Base-by-base conservation (phyloP, 2,888 invertebrate species). In the Agelastica alni region DNA sequence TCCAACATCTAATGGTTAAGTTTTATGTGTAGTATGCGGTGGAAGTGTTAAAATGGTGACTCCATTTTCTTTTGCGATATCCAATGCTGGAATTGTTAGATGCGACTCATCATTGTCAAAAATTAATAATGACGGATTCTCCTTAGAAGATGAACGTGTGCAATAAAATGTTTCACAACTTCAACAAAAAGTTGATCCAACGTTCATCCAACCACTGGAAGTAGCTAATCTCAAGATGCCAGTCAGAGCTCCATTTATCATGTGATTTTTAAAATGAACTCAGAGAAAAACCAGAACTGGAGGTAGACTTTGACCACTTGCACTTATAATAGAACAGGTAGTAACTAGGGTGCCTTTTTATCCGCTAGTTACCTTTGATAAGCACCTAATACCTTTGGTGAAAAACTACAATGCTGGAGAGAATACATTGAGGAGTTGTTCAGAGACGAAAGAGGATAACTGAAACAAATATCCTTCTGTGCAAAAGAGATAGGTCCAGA, bases 381-480 rank as follows among this genome's bases (percentile, higher is more conserved):
- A 17, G 26, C 44, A 44, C 26, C 49, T 58, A 13, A 22, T n/a
- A 9, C 53, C 53, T 47, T 51, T 43, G n/a, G n/a, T n/a, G n/a
- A n/a, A n/a, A n/a, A n/a, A n/a, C n/a, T n/a, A n/a, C n/a, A n/a
- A n/a, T n/a, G n/a, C n/a, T n/a, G n/a, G n/a, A n/a, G n/a, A n/a
- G n/a, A n/a, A n/a, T n/a, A n/a, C n/a, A n/a, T n/a, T n/a, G n/a
- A n/a, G n/a, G n/a, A n/a, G n/a, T n/a, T n/a, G n/a, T n/a, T n/a
- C n/a, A n/a, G n/a, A n/a, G n/a, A n/a, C n/a, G n/a, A n/a, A n/a
- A n/a, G n/a, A n/a, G n/a, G n/a, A n/a, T n/a, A n/a, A n/a, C n/a
- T n/a, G n/a, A n/a, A n/a, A n/a, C n/a, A n/a, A n/a, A n/a, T n/a
- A n/a, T n/a, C n/a, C n/a, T n/a, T n/a, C n/a, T n/a, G n/a, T n/a